Percentiles rank a stretch among this genome's conserved stretches.
These are phyloP conservation scores for Chascanopsetta lugubris DNA, from an alignment of 2,113 vertebrate genomes.

Conservation along the genomic window DNA sequence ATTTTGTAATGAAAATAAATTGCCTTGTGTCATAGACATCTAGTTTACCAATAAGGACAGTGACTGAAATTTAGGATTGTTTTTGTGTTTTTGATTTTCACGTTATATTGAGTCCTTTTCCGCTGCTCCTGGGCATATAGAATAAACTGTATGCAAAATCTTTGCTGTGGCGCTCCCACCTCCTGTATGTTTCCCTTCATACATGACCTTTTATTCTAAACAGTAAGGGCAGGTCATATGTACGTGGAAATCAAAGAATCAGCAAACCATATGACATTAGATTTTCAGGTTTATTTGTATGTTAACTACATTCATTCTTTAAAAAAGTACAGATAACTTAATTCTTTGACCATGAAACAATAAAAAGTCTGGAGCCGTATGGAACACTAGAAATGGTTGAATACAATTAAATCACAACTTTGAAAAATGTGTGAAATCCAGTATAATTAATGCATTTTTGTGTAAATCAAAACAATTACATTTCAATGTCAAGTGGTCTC, in stretches of 20 bases:
- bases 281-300: too few species aligned
- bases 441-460: not conserved
- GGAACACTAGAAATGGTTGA: not conserved
- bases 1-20: too few species aligned
- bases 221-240: constrained; percentile 4
- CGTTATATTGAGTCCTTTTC: not conserved
- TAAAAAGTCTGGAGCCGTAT: not conserved
- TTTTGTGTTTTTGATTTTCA: not conserved
- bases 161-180: constrained; percentile 3
- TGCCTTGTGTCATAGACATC: not conserved
- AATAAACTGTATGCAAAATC: not conserved
- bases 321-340: not conserved
- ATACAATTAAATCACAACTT: not conserved
- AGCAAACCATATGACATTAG: too few species aligned
- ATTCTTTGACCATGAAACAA: not conserved
- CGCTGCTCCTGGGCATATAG: not conserved
- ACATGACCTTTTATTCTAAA: constrained; percentile 1
- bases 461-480: not conserved
- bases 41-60: not conserved
- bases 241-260: not conserved
- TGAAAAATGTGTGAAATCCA: not conserved
- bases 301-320: too few species aligned
- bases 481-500: constrained; percentile 33
- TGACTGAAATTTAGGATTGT: not conserved
- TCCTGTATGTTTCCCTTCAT: constrained; percentile 28